phyloP scores from a whole-genome alignment of 2,888 invertebrate genomes.

The Athrips mouffetella region DNA sequence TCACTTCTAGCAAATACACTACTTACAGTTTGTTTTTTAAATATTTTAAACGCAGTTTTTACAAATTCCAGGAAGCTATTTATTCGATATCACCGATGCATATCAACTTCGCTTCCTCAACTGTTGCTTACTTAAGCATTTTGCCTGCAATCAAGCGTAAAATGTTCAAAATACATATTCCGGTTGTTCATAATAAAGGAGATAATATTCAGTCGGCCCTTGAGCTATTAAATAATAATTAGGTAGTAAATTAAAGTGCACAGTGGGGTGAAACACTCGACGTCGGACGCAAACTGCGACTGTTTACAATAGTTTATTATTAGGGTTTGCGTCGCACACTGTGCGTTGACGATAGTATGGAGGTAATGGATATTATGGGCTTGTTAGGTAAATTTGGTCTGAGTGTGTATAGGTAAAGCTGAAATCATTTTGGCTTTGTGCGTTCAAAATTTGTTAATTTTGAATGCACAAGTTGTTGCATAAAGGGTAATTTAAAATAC shows the following conservation, averaged over 20 bases:
- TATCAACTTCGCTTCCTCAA: no score
- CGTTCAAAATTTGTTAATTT: no score
- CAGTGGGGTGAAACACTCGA: conserved; percentile 19
- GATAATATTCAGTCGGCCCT: conserved; percentile 8
- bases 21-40: no score
- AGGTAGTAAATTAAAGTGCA: conserved; percentile 27
- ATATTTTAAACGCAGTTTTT: no score
- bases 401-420: no score
- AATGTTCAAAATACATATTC: not conserved
- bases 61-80: no score
- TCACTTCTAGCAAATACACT: not conserved
- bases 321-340: conserved; percentile 11
- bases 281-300: conserved; percentile 14
- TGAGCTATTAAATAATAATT: conserved; percentile 25
- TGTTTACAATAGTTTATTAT: conserved; percentile 21
- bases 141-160: not conserved
- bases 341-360: conserved; percentile 14
- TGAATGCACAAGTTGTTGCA: no score
- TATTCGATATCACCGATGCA: no score
- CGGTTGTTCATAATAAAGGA: not conserved
- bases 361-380: not conserved
- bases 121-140: not conserved
- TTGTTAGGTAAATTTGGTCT: no score
- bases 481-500: no score
- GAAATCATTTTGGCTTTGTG: no score